Percentiles rank a stretch among this genome's conserved stretches.
These are phyloP conservation scores for Mongoloraphidia duomilia DNA, from an alignment of 2,888 invertebrate species.

Conservation along the genomic window DNA sequence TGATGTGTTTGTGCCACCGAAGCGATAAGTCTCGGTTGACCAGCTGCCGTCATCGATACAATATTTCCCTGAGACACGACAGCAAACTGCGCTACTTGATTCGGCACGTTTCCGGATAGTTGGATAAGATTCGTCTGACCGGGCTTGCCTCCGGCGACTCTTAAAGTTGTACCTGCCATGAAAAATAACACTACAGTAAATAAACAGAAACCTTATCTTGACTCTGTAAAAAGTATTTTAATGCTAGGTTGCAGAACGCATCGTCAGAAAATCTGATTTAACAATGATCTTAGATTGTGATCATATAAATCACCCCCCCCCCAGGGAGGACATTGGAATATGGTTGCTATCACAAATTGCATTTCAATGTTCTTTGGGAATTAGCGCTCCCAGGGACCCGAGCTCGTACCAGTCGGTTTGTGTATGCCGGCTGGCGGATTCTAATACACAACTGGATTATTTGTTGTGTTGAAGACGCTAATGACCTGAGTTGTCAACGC, in stretches of 20 bases:
- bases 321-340: no score
- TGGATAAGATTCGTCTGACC: slow-evolving; percentile 37
- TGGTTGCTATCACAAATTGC: no score
- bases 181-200: slow-evolving; percentile 24
- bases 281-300: no score
- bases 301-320: no score
- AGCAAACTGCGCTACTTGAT: slow-evolving; percentile 31
- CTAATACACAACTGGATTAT: no score
- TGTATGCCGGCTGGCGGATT: no score
- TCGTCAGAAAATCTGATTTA: no score
- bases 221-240: background rate
- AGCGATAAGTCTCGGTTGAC: slow-evolving; percentile 18
- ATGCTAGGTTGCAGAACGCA: background rate
- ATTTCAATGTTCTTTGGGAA: no score
- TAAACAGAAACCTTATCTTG: background rate
- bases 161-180: slow-evolving; percentile 29
- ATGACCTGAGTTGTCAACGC: no score
- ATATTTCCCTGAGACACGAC: slow-evolving; percentile 36
- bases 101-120: slow-evolving; percentile 28
- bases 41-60: slow-evolving; percentile 22
- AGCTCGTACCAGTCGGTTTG: no score
- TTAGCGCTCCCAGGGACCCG: no score
- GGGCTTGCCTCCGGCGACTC: slow-evolving; percentile 32
- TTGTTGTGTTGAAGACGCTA: no score
- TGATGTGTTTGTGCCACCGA: slow-evolving; percentile 16